A percentile compares a stretch with the other conserved stretches of the same genome.
Conservation (phyloP, 2,888 invertebrate genomes). For the Pammene fasciana region DNA sequence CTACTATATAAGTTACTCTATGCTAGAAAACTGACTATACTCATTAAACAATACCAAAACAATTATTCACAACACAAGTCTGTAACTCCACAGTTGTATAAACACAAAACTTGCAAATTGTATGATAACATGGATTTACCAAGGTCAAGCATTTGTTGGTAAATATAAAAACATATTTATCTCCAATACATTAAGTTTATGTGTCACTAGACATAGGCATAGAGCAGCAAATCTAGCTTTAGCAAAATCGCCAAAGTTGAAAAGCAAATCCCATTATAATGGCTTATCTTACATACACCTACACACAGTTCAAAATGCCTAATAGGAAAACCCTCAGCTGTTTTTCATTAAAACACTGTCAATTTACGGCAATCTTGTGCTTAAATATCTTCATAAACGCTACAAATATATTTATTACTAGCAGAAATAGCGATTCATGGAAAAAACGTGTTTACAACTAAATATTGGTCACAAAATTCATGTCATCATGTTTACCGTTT, state of each 20-base stretch:
- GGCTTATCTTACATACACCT: constrained; percentile 48
- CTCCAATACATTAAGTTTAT: neutral
- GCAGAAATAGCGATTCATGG: neutral
- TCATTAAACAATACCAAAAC: constrained; percentile 5
- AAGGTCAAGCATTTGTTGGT: constrained; percentile 33
- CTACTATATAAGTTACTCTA: too few species aligned
- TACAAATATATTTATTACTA: neutral
- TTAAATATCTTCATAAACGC: neutral
- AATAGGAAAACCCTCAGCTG: constrained; percentile 26
- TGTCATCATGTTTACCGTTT: neutral
- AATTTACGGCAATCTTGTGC: neutral
- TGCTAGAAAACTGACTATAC: neutral
- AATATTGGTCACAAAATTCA: constrained; percentile 17
- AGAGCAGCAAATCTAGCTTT: constrained; percentile 3
- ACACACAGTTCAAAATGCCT: constrained; percentile 43
- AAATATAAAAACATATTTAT: constrained; percentile 20
- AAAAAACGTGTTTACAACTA: constrained; percentile 64
- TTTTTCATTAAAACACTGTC: neutral
- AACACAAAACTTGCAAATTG: constrained; percentile 28
- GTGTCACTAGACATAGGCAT: constrained; percentile 5
- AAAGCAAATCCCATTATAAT: constrained; percentile 56
- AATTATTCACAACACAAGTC: neutral
- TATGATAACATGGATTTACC: constrained; percentile 11
- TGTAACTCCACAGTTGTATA: constrained; percentile 12
- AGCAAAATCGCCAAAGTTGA: constrained; percentile 47